Evolutionary conservation across 2,888 invertebrate genomes (phyloP).

Genomic region (Hirtodrosophila cameraria): DNA sequence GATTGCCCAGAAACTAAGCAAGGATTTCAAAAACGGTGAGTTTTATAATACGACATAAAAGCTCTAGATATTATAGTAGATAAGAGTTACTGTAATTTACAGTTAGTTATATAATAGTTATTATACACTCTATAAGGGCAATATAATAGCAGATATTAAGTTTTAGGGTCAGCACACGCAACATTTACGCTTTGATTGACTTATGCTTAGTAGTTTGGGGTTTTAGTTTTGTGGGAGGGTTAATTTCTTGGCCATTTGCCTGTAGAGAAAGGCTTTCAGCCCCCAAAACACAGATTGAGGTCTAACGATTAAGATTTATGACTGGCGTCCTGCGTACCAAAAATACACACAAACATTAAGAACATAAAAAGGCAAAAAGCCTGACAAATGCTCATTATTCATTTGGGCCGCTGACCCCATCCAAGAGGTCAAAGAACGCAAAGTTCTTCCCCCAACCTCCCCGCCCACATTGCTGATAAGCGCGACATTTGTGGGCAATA

Average conservation of each 20-base stretch:
- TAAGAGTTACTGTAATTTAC: too few species aligned
- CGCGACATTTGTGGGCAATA: slow-evolving; percentile 4
- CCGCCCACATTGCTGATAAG: slow-evolving; percentile 39
- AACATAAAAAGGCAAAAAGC: slow-evolving; percentile 51
- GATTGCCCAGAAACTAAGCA: too few species aligned
- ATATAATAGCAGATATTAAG: slow-evolving; percentile 25
- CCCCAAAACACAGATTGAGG: slow-evolving; percentile 34
- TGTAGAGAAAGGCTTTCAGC: slow-evolving; percentile 15
- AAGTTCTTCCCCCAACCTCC: too few species aligned
- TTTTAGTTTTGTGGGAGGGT: neutral
- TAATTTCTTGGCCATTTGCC: slow-evolving; percentile 29
- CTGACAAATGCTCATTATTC: slow-evolving; percentile 69
- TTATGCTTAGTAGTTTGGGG: neutral
- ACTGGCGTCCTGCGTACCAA: slow-evolving; percentile 33
- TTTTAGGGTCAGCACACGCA: slow-evolving; percentile 38
- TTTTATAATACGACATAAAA: too few species aligned
- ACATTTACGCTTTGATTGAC: slow-evolving; percentile 46
- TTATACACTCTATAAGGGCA: slow-evolving; percentile 6
- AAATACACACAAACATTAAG: slow-evolving; percentile 51
- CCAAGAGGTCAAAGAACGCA: slow-evolving; percentile 57
- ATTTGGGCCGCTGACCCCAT: slow-evolving; percentile 57
- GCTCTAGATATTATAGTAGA: too few species aligned
- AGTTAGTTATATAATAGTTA: slow-evolving; percentile 7
- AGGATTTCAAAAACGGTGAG: too few species aligned
- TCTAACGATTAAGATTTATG: slow-evolving; percentile 72